These are phyloP conservation scores for Xylocampa areola DNA, from an alignment of 2,888 invertebrate genomes.

Conservation along the genomic window DNA sequence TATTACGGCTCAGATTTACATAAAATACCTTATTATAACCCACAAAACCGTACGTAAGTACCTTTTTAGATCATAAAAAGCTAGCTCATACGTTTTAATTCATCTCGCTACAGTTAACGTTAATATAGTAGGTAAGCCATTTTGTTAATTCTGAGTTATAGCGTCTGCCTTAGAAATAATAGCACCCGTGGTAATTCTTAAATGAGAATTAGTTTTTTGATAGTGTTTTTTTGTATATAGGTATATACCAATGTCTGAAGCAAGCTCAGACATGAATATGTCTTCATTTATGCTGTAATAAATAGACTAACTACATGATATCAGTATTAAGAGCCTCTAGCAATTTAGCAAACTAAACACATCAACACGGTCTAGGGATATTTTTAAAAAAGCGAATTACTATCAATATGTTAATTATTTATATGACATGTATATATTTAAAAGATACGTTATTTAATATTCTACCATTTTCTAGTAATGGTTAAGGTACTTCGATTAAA, in stretches of 20 bases:
- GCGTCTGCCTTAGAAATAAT: slow-evolving; percentile 16
- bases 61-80: slow-evolving; percentile 12
- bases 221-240: neutral
- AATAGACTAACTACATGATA: too few species aligned
- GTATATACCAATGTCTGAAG: neutral
- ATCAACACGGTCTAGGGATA: too few species aligned
- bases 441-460: too few species aligned
- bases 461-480: too few species aligned
- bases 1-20: too few species aligned
- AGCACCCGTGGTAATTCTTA: neutral
- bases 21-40: too few species aligned
- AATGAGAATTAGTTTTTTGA: slow-evolving; percentile 11
- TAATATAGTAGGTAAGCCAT: slow-evolving; percentile 19
- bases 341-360: too few species aligned
- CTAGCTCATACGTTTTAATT: slow-evolving; percentile 19
- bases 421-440: too few species aligned
- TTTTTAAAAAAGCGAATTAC: too few species aligned
- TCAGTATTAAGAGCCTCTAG: too few species aligned
- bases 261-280: neutral
- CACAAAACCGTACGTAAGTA: slow-evolving; percentile 4
- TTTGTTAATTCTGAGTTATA: slow-evolving; percentile 24
- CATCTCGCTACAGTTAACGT: slow-evolving; percentile 12
- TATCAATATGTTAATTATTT: too few species aligned
- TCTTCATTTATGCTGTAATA: neutral
- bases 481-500: too few species aligned